Evolutionary conservation across 2,797 vertebrate genomes (phyloP), one percentile per base, ranked within the genome.

Genomic region (Danio kyathit): DNA sequence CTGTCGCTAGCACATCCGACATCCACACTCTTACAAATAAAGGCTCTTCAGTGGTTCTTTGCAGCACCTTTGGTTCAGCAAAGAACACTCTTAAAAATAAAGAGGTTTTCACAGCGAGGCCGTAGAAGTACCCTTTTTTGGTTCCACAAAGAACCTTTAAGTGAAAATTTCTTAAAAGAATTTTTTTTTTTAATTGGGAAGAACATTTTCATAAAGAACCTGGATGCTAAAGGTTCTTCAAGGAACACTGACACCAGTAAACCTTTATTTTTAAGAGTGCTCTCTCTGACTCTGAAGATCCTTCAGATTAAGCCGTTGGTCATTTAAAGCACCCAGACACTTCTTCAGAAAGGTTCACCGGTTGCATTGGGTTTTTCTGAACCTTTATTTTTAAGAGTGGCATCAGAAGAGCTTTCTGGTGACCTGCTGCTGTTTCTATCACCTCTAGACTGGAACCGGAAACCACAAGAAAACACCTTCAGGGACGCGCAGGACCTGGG

Each of bases 381-480:
- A 74, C 69, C 69, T 80, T 80, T 74, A 80, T 65, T 80, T 65
- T 49, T 74, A 74, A 80, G 79, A 80, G 79, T 80, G 67, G 16
- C 57, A 48, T 71, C 46, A 64, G 54, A 49, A 71, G 56, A 79
- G 69, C 16, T 56, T 48, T 52, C 38, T 77, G 63, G 40, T 38
- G 40, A 59, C 43, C 75, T 54, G 46, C 67, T 63, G 57, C 46
- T 63, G 48, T 72, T n/a, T 80, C 38, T 57, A 72, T 19, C 67
- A 64, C 48, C 59, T 74, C 79, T 80, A 60, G 79, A 56, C 43
- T 60, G 46, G 59, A 73, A 72, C n/a, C n/a, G 44, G 61, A 7
- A 65, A 48, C 60, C 78, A 48, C 60, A 52, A 51, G n/a, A 38
- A 44, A n/a, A 64, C 38, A 63, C 59, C 59, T 44, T 46, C 51